Percentiles rank a stretch among this genome's conserved stretches.
phyloP scores from a whole-genome alignment of 2,113 vertebrate species.

The Butorides virescens region DNA sequence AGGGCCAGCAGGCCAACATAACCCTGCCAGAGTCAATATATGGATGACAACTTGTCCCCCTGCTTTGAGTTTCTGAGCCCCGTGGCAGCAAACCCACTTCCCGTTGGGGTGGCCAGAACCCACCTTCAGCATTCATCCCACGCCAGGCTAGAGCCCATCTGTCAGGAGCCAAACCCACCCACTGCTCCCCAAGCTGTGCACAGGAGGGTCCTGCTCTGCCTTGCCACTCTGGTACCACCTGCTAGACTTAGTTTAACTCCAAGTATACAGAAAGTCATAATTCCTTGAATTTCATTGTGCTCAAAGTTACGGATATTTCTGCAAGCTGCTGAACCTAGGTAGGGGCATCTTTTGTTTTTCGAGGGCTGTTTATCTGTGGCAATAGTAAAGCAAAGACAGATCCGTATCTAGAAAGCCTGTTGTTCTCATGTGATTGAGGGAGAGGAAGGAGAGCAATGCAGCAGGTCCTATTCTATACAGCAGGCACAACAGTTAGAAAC shows the following conservation, averaged over 20 bases:
- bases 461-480: not conserved
- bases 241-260: not conserved
- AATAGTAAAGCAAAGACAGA: not conserved
- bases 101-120: not conserved
- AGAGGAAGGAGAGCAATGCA: not conserved
- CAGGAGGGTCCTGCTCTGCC: not conserved
- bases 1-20: not conserved
- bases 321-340: not conserved
- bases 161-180: not conserved
- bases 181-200: not conserved
- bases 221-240: not conserved
- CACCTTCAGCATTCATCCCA: not conserved
- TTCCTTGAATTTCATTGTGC: not conserved
- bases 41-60: not conserved
- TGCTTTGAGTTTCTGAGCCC: not conserved
- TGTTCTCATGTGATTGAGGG: not conserved
- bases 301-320: not conserved
- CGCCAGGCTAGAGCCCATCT: not conserved
- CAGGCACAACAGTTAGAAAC: not conserved
- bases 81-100: not conserved
- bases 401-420: not conserved
- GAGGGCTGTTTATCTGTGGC: not conserved
- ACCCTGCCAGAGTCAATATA: not conserved
- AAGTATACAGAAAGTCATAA: rapidly evolving
- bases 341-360: not conserved